Evolutionary conservation across 1,140 invertebrate species (phyloP).

Genomic region (Leptonema lineaticorne): DNA sequence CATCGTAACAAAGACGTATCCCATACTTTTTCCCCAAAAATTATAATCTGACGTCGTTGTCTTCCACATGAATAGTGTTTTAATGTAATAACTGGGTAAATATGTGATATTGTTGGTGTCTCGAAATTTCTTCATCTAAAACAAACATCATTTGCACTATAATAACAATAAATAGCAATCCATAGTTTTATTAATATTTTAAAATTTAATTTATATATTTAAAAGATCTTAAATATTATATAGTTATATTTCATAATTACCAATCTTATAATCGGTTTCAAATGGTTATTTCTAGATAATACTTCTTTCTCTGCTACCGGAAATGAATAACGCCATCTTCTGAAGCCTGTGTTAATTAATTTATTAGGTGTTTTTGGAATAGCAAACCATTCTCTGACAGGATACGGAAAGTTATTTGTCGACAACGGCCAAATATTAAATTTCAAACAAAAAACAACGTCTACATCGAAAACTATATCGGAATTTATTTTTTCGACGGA

Average conservation of each 20-base stretch:
- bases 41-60: no score
- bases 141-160: no score
- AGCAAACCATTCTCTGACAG: constrained; percentile 1
- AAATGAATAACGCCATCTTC: constrained; percentile 12
- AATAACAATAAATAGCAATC: no score
- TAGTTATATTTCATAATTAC: neutral
- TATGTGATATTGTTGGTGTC: neutral
- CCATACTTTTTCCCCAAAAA: neutral
- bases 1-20: constrained; percentile 6
- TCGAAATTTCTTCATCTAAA: neutral
- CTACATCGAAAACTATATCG: neutral
- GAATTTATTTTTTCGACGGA: neutral
- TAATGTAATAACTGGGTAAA: constrained; percentile 4
- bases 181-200: no score
- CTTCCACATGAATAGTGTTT: constrained; percentile 1
- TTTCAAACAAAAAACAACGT: neutral
- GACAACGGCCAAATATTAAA: constrained; percentile 6
- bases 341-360: neutral
- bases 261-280: neutral
- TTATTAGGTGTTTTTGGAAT: constrained; percentile 9
- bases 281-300: neutral
- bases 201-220: no score
- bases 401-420: neutral
- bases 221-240: no score
- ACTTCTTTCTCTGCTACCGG: neutral